phyloP scores from a whole-genome alignment of 2,888 invertebrate species.

The Synanthedon myopaeformis region DNA sequence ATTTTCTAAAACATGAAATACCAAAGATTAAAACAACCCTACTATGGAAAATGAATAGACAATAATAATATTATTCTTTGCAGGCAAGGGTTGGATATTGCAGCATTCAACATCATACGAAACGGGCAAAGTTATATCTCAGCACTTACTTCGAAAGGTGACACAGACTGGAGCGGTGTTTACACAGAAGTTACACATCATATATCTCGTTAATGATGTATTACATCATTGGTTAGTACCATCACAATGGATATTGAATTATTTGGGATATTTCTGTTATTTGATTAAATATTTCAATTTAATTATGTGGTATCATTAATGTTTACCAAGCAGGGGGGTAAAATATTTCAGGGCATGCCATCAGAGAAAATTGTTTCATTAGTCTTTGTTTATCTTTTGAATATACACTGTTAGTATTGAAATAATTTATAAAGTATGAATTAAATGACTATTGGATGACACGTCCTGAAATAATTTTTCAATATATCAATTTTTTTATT shows the following conservation, averaged over 20 bases:
- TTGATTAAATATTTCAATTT: no score
- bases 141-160: slow-evolving; percentile 90
- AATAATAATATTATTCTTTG: slow-evolving; percentile 7
- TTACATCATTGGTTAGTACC: slow-evolving; percentile 93
- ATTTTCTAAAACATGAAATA: no score
- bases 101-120: slow-evolving; percentile 85
- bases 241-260: slow-evolving; percentile 1
- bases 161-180: slow-evolving; percentile 79
- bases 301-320: no score
- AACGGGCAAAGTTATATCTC: slow-evolving; percentile 88
- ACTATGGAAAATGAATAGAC: no score
- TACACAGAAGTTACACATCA: slow-evolving; percentile 94
- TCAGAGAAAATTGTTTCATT: neutral
- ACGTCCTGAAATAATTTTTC: neutral
- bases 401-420: neutral
- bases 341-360: neutral
- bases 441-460: no score
- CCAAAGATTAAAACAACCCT: no score
- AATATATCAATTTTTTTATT: neutral
- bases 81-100: slow-evolving; percentile 96
- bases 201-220: slow-evolving; percentile 98
- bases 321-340: no score
- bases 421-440: no score
- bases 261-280: neutral
- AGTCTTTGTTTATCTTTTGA: neutral